A percentile compares a stretch with the other conserved stretches of the same genome.
Evolutionary conservation across 2,888 invertebrate genomes (phyloP).

Genomic region (Margaritifera margaritifera): DNA sequence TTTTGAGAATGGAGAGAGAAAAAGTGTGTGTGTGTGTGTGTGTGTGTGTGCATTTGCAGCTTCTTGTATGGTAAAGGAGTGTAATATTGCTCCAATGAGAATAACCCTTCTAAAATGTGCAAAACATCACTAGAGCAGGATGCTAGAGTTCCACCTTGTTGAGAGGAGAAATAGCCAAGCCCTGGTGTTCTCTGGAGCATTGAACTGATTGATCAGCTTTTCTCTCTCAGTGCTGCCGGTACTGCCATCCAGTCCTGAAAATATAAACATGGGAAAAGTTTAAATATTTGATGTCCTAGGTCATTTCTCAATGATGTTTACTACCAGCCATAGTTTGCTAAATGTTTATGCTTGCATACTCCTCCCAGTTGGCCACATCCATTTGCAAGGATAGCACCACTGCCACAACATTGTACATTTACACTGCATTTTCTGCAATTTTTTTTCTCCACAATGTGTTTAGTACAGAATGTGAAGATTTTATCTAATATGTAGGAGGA

Average conservation of each 20-base stretch:
- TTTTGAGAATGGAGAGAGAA: too few relatives aligned
- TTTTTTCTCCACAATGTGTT: too few relatives aligned
- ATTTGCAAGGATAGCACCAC: too few relatives aligned
- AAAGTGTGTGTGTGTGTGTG: too few relatives aligned
- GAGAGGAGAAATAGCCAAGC: constrained; percentile 95
- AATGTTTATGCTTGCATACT: too few relatives aligned
- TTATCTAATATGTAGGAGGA: too few relatives aligned
- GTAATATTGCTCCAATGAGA: neutral
- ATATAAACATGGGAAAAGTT: neutral
- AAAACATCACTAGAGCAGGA: neutral
- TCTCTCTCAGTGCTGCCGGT: constrained; percentile 95
- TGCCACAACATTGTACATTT: too few relatives aligned
- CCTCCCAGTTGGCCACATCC: too few relatives aligned
- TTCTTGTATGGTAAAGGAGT: neutral
- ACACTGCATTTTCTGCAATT: too few relatives aligned
- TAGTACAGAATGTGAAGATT: too few relatives aligned
- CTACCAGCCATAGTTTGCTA: too few relatives aligned
- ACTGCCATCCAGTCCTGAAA: constrained; percentile 86
- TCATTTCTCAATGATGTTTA: too few relatives aligned
- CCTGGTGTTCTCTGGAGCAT: constrained; percentile 82
- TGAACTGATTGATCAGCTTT: constrained; percentile 96
- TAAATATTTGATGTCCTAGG: neutral
- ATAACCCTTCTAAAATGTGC: neutral
- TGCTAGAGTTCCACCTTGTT: constrained; percentile 76
- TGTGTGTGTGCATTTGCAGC: neutral